Evolutionary conservation across 2,888 invertebrate species (phyloP), one percentile per base, ranked within the genome.

Genomic region (Morpho deidamia): DNA sequence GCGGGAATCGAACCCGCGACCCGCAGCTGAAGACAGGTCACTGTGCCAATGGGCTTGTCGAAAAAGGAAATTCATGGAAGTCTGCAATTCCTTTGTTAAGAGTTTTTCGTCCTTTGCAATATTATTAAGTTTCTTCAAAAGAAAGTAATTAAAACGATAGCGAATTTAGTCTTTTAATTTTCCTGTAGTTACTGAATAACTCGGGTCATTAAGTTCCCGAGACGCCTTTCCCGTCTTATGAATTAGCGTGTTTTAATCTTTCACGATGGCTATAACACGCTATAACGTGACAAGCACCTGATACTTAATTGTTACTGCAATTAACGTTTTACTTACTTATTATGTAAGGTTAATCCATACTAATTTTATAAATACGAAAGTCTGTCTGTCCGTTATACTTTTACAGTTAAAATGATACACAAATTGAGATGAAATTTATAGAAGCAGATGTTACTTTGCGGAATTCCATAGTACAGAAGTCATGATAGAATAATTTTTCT

Each of bases 201-300:
- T 34, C 41, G 34, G n/a, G 32, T 48, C 40, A 34, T 48, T 48
- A 48, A 9, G 34, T 41, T 11, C 8, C 39, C 46, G 35, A 11
- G 34, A 12, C 37, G 34, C 53, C 54, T 51, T 51, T 53, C 51
- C 54, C 54, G 51, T 51, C 48, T 44, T 23, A 57, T 53, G 51
- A 52, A 58, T 59, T 56, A 59, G 55, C 45, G 47, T 45, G 53
- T 59, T 59, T 59, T 59, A 59, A 57, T 57, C 51, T 50, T 41
- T 53, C 53, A 59, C 47, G 42, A 53, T 42, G 23, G 41, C 44
- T 50, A 48, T 41, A 44, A 53, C 47, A 44, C 33, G 43, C 52
- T 11, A 53, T 45, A 53, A 41, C 34, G 45, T 32, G 46, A 56
- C 44, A 55, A 53, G 53, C 55, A 61, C 59, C 55, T 57, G 57